These are phyloP conservation scores for Tigriopus japonicus DNA, from an alignment of 1,140 invertebrate species.

Conservation along the genomic window DNA sequence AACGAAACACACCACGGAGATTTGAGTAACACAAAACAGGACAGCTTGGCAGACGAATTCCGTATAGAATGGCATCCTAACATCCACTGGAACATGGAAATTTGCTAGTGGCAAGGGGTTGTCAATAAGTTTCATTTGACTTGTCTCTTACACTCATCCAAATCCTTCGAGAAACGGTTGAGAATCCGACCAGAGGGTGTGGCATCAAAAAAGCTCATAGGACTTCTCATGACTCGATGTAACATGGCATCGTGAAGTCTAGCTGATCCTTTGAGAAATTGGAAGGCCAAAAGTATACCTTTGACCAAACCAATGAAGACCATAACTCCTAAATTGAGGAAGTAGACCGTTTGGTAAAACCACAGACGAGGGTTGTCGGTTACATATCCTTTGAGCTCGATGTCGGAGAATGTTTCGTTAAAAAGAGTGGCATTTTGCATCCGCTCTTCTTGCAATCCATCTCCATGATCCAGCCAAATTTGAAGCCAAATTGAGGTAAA, in stretches of 20 bases:
- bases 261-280: constrained; percentile 30
- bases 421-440: constrained; percentile 20
- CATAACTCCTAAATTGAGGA: constrained; percentile 63
- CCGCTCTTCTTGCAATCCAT: constrained; percentile 12
- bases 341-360: constrained; percentile 70
- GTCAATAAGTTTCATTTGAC: background rate
- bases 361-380: constrained; percentile 30
- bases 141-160: constrained; percentile 37
- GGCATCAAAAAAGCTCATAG: constrained; percentile 43
- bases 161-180: constrained; percentile 34
- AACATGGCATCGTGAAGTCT: constrained; percentile 42
- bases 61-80: constrained; percentile 24
- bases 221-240: constrained; percentile 36
- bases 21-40: constrained; percentile 26
- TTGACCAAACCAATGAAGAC: constrained; percentile 31
- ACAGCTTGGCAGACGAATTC: constrained; percentile 16
- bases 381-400: constrained; percentile 16
- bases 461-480: constrained; percentile 22
- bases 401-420: constrained; percentile 41
- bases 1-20: constrained; percentile 29
- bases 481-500: constrained; percentile 22
- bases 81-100: constrained; percentile 17
- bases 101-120: background rate
- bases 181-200: constrained; percentile 34
- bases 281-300: background rate